These are phyloP conservation scores for Sarcophilus harrisii DNA, from an alignment of 2,797 vertebrate genomes.

Conservation along the genomic window DNA sequence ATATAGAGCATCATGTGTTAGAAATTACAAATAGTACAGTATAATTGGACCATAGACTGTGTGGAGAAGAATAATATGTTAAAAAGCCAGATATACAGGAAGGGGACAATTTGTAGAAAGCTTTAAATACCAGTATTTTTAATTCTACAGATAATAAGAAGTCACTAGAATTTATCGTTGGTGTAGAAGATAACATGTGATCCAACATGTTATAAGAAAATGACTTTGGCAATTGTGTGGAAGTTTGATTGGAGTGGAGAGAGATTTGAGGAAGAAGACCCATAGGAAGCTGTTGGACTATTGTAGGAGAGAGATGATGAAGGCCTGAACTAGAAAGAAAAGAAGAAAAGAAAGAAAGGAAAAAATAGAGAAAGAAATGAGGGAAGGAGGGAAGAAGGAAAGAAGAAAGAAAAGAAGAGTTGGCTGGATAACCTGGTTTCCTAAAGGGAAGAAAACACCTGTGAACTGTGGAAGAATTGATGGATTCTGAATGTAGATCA, in stretches of 20 bases:
- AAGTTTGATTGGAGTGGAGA: background rate
- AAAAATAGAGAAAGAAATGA: background rate
- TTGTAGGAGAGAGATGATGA: background rate
- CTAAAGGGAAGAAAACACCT: background rate
- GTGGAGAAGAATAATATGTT: background rate
- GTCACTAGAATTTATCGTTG: background rate
- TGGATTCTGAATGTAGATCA: too few species aligned
- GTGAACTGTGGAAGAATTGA: too few species aligned
- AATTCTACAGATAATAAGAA: background rate
- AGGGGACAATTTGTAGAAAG: background rate
- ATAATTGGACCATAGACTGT: background rate
- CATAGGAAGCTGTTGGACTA: background rate
- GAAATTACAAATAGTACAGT: background rate
- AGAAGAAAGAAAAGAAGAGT: background rate
- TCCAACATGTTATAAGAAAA: background rate
- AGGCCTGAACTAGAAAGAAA: background rate
- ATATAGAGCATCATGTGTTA: background rate
- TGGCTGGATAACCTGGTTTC: background rate
- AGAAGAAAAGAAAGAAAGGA: background rate
- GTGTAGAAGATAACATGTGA: background rate
- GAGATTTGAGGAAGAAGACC: background rate
- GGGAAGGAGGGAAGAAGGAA: background rate
- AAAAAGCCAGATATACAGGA: background rate
- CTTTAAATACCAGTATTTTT: background rate
- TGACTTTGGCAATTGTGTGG: background rate